Evolutionary conservation across 2,113 vertebrate species (phyloP).

Genomic region (Oenanthe melanoleuca): DNA sequence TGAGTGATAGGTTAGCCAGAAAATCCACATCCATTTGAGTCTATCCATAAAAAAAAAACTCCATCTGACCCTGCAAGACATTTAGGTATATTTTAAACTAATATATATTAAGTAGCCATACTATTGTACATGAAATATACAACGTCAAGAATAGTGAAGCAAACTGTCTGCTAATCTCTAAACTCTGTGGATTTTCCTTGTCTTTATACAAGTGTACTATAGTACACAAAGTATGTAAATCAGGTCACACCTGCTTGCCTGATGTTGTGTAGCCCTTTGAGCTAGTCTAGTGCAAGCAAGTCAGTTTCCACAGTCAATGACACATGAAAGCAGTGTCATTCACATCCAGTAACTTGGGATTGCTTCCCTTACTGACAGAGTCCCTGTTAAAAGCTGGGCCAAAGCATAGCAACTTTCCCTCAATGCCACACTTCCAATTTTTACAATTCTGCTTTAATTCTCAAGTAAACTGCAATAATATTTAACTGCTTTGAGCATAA

Average conservation of each 20-base stretch:
- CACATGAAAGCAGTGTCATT: background rate
- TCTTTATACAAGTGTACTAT: background rate
- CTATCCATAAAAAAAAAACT: background rate
- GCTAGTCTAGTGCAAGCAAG: background rate
- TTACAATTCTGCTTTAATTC: background rate
- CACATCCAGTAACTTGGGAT: background rate
- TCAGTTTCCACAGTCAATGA: background rate
- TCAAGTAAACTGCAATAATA: slow-evolving; percentile 6
- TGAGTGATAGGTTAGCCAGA: background rate
- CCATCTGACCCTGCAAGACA: background rate
- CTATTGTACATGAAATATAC: background rate
- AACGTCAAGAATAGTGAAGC: background rate
- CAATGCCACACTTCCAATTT: background rate
- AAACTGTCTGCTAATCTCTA: background rate
- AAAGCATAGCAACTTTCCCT: background rate
- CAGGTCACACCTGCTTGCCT: background rate
- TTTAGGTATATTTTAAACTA: background rate
- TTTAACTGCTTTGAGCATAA: slow-evolving; percentile 45
- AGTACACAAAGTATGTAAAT: background rate
- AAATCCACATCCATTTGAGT: background rate
- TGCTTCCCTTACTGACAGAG: background rate
- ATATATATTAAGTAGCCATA: background rate
- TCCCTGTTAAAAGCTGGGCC: background rate
- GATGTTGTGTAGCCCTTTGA: background rate
- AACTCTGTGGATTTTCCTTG: background rate